Percentiles rank a stretch among this genome's conserved stretches.
Conservation (phyloP, 2,888 invertebrate genomes). For the Petrolisthes cinctipes region DNA sequence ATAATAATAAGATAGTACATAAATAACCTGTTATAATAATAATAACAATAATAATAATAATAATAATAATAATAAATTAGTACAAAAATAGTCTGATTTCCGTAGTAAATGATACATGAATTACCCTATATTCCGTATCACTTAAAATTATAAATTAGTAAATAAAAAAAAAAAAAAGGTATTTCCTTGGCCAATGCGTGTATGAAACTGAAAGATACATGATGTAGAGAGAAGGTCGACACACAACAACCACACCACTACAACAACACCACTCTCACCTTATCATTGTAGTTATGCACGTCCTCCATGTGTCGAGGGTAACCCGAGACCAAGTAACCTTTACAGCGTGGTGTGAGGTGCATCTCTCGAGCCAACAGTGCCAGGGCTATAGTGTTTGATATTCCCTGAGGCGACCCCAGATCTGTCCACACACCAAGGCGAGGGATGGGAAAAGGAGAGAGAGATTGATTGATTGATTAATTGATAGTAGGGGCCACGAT, state of each 20-base stretch:
- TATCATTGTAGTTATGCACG: slow-evolving; percentile 90
- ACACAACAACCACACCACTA: not conserved
- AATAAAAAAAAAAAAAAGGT: too few species aligned
- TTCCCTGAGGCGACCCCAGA: slow-evolving; percentile 53
- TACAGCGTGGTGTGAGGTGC: slow-evolving; percentile 54
- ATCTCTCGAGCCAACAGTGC: slow-evolving; percentile 65
- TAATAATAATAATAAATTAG: too few species aligned
- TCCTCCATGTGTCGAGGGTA: slow-evolving; percentile 93
- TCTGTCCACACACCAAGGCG: slow-evolving; percentile 22
- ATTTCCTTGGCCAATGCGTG: too few species aligned
- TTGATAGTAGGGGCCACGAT: not conserved
- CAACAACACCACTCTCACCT: slow-evolving; percentile 74
- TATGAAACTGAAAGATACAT: not conserved
- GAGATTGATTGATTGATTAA: not conserved
- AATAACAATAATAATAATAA: too few species aligned
- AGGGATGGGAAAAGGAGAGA: not conserved
- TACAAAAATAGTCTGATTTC: too few species aligned
- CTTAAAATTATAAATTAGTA: too few species aligned
- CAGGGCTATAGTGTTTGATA: slow-evolving; percentile 58
- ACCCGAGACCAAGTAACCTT: slow-evolving; percentile 87
- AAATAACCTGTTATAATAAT: too few species aligned
- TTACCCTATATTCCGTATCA: too few species aligned
- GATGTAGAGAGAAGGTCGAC: not conserved
- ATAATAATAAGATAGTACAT: too few species aligned
- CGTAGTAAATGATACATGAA: too few species aligned